These are phyloP conservation scores for Aricia artaxerxes DNA, from an alignment of 2,888 invertebrate species.

Conservation along the genomic window DNA sequence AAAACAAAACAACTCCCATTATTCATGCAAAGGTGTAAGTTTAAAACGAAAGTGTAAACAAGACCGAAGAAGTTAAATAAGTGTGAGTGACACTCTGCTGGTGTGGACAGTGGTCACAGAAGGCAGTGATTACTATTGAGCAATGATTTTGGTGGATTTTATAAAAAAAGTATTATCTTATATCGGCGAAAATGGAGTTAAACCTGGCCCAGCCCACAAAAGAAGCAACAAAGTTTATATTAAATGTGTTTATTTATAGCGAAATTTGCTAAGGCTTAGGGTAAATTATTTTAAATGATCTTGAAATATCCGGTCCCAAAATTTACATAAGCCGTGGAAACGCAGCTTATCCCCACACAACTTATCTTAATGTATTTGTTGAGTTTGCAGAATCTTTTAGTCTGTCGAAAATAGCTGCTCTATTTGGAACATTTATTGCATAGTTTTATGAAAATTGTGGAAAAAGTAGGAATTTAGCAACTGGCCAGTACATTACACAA, in stretches of 20 bases:
- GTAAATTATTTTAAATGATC: slow-evolving; percentile 70
- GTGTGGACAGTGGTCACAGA: no score
- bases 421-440: not conserved
- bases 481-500: not conserved
- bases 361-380: slow-evolving; percentile 30
- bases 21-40: slow-evolving; percentile 63
- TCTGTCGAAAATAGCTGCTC: not conserved
- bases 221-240: slow-evolving; percentile 54
- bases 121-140: no score
- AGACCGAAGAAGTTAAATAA: no score
- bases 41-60: slow-evolving; percentile 63
- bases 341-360: slow-evolving; percentile 28
- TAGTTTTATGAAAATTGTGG: not conserved
- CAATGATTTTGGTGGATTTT: not conserved
- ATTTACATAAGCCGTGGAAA: slow-evolving; percentile 68
- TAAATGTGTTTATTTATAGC: slow-evolving; percentile 51
- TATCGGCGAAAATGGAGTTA: not conserved
- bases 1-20: slow-evolving; percentile 58
- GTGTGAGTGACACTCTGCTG: no score
- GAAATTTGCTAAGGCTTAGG: slow-evolving; percentile 55
- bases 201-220: slow-evolving; percentile 37
- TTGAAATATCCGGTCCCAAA: slow-evolving; percentile 64
- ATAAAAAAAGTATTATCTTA: not conserved
- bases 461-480: not conserved
- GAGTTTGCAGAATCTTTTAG: slow-evolving; percentile 27